A percentile compares a stretch with the other conserved stretches of the same genome.
Evolutionary conservation across 2,888 invertebrate species (phyloP).

Genomic region (Chrysolina oricalcia): DNA sequence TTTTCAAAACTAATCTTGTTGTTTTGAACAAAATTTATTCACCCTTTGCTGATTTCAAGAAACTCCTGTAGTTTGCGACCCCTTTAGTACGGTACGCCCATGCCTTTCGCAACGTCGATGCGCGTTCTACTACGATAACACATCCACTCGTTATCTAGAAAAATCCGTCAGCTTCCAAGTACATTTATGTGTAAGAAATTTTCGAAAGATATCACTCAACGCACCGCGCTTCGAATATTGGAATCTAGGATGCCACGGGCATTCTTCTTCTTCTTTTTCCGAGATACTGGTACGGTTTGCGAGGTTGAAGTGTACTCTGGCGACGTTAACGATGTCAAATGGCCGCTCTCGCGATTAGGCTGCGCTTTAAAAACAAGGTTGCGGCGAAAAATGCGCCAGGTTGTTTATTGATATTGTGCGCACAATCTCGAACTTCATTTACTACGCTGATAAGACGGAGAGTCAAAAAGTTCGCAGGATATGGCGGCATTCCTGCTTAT

Average conservation of each 20-base stretch:
- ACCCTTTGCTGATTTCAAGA: no score
- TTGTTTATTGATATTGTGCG: slow-evolving; percentile 22
- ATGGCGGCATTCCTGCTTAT: slow-evolving; percentile 8
- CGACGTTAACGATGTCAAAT: slow-evolving; percentile 20
- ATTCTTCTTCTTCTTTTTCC: slow-evolving; percentile 34
- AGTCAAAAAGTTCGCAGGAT: slow-evolving; percentile 7
- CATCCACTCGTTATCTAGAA: slow-evolving; percentile 41
- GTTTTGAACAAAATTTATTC: no score
- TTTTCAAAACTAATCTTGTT: no score
- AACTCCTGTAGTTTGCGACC: background rate
- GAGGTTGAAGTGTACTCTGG: background rate
- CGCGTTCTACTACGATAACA: slow-evolving; percentile 42
- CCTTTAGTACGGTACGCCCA: slow-evolving; percentile 6
- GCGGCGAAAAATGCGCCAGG: background rate
- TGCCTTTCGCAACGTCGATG: slow-evolving; percentile 38
- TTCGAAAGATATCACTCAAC: slow-evolving; percentile 49
- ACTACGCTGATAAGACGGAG: slow-evolving; percentile 5
- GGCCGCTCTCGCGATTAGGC: background rate
- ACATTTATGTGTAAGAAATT: slow-evolving; percentile 50
- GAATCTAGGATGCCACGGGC: slow-evolving; percentile 47
- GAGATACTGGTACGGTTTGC: background rate
- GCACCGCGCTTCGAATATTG: slow-evolving; percentile 45
- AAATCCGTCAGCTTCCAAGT: slow-evolving; percentile 50
- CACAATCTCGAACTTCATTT: slow-evolving; percentile 11
- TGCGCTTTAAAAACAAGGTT: slow-evolving; percentile 2